Percentiles rank a stretch among this genome's conserved stretches.
phyloP scores from a whole-genome alignment of 2,797 vertebrate species.

The Pitangus sulphuratus region DNA sequence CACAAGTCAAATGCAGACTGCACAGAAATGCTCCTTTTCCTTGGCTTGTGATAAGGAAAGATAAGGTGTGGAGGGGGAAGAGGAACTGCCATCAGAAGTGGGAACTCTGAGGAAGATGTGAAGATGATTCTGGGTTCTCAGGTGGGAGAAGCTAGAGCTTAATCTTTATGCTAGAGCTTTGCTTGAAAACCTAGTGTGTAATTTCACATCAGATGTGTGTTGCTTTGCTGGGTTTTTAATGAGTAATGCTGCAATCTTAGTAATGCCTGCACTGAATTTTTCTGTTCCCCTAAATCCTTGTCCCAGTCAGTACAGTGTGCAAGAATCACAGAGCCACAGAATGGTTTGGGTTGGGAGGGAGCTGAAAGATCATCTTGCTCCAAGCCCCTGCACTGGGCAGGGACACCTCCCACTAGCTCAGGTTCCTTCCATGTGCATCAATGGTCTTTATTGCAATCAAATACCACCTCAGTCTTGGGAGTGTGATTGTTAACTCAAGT shows the following conservation, averaged over 20 bases:
- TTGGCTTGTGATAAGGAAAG: not conserved
- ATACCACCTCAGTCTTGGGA: not conserved
- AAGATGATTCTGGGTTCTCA: not conserved
- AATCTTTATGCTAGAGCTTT: not conserved
- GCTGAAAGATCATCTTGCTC: not conserved
- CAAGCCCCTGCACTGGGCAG: not conserved
- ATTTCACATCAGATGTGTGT: not conserved
- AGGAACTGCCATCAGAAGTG: not conserved
- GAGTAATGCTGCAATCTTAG: not conserved
- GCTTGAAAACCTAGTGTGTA: not conserved
- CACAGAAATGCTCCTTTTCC: not conserved
- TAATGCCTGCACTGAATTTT: not conserved
- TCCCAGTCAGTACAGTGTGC: not conserved
- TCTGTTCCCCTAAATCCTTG: not conserved
- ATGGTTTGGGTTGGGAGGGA: not conserved
- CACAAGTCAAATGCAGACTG: not conserved
- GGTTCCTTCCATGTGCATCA: not conserved
- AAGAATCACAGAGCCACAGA: not conserved
- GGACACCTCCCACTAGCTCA: not conserved
- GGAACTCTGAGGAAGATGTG: not conserved
- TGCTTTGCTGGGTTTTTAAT: not conserved
- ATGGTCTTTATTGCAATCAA: not conserved
- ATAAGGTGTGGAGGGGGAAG: not conserved
- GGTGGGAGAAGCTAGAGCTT: not conserved
- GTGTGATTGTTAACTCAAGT: not conserved